Base-by-base conservation (phyloP, 2,888 invertebrate species). In the Venusia cambrica region DNA sequence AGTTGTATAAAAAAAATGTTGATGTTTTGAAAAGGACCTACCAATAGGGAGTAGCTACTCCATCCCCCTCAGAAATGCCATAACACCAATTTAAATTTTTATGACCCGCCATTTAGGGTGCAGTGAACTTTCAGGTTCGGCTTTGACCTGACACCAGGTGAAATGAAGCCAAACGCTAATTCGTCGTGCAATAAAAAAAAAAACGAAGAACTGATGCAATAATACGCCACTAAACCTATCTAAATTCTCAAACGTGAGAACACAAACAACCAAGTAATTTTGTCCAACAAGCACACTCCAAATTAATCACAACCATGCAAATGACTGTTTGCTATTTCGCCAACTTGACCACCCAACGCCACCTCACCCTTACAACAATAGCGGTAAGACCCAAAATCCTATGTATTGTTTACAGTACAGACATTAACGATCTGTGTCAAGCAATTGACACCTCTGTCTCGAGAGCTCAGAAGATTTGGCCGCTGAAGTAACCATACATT, bases 381-480 rank as follows among this genome's bases (percentile, higher is more conserved):
- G 1, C 0, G n/a, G 12, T 49, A 65, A 42, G 38, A 49, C 40
- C 30, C 12, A 52, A 36, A 40, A 53, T 56, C 21, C 37, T 20
- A 31, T 25, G 19, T 9, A 18, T 6, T 16, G 25, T 27, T 20
- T 20, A 48, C 45, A 41, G 39, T 51, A 48, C 48, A 45, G 39
- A 54, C 54, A 66, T n/a, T n/a, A n/a, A n/a, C n/a, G n/a, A n/a
- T 59, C 54, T 57, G 60, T 62, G 68, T 59, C 57, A 52, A 64
- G 58, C 62, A 62, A 66, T 71, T 68, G 72, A 71, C 71, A 71
- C 65, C 57, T 64, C n/a, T n/a, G n/a, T n/a, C 55, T 54, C 38
- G 44, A 59, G 57, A 55, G 54, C 61, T 51, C 54, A 56, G 58
- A 57, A 56, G 67, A 62, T 62, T 64, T 58, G 63, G 48, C 54